phyloP scores from a whole-genome alignment of 1,140 invertebrate genomes.

The Drosophila miranda region DNA sequence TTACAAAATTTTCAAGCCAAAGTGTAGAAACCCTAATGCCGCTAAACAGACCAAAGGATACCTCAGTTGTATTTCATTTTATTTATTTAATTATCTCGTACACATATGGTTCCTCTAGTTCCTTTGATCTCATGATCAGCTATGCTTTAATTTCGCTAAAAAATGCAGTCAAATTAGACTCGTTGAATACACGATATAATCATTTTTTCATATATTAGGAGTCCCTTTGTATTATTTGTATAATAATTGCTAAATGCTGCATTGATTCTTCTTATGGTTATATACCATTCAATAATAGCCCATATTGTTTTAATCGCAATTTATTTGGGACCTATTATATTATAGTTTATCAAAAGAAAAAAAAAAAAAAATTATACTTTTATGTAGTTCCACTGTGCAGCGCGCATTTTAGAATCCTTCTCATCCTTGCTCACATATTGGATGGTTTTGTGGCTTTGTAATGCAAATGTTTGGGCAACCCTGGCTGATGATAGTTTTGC shows the following conservation, averaged over 20 bases:
- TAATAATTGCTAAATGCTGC: too few species aligned
- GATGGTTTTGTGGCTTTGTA: conserved; percentile 33
- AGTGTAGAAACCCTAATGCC: not conserved
- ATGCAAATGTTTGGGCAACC: conserved; percentile 20
- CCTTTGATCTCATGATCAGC: too few species aligned
- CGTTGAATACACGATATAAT: too few species aligned
- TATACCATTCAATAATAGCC: not conserved
- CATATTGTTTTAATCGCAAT: not conserved
- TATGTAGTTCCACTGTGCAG: conserved; percentile 25
- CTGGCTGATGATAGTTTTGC: conserved; percentile 20
- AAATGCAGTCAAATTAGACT: too few species aligned
- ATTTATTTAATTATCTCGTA: too few species aligned
- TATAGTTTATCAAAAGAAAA: not conserved
- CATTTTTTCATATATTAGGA: too few species aligned
- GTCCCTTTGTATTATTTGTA: too few species aligned
- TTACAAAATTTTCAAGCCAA: not conserved
- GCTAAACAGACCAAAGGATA: too few species aligned
- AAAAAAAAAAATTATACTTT: not conserved
- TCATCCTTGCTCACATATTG: conserved; percentile 23
- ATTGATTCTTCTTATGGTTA: too few species aligned
- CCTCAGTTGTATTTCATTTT: too few species aligned
- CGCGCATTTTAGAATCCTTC: not conserved
- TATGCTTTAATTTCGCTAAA: too few species aligned
- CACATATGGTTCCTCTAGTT: too few species aligned
- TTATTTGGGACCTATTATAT: conserved; percentile 11